These are phyloP conservation scores for Lasioglossum morio DNA, from an alignment of 2,888 invertebrate species.

Conservation along the genomic window DNA sequence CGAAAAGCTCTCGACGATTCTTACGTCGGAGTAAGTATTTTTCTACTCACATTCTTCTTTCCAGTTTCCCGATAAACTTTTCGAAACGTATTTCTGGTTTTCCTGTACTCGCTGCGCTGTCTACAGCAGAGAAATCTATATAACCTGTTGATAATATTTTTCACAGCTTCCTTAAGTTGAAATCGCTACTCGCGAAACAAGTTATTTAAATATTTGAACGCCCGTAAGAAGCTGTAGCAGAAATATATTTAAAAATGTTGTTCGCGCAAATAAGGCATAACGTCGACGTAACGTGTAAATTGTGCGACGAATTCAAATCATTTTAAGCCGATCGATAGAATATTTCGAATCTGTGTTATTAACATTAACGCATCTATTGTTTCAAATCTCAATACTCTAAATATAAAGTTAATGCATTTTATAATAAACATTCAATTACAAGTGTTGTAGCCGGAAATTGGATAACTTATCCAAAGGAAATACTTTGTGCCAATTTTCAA, in stretches of 20 bases:
- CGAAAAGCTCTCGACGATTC: slow-evolving; percentile 87
- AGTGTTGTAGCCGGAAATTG: too few species aligned
- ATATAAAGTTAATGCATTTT: not conserved
- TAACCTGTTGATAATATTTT: not conserved
- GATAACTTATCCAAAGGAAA: too few species aligned
- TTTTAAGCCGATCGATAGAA: not conserved
- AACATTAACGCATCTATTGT: not conserved
- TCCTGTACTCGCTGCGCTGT: not conserved
- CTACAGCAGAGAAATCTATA: not conserved
- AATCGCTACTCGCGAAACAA: not conserved
- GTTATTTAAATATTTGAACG: not conserved
- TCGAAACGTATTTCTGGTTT: not conserved
- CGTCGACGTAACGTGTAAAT: not conserved
- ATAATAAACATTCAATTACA: not conserved
- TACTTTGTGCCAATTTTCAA: too few species aligned
- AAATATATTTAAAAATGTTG: not conserved
- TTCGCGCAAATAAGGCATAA: not conserved
- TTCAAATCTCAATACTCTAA: not conserved
- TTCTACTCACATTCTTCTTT: not conserved
- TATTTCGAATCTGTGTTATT: not conserved
- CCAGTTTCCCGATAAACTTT: not conserved
- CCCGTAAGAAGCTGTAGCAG: not conserved
- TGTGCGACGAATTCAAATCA: not conserved
- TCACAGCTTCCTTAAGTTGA: not conserved
- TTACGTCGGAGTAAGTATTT: slow-evolving; percentile 85